Evolutionary conservation across 2,888 invertebrate genomes (phyloP).

Genomic region (Schizotus pectinicornis): DNA sequence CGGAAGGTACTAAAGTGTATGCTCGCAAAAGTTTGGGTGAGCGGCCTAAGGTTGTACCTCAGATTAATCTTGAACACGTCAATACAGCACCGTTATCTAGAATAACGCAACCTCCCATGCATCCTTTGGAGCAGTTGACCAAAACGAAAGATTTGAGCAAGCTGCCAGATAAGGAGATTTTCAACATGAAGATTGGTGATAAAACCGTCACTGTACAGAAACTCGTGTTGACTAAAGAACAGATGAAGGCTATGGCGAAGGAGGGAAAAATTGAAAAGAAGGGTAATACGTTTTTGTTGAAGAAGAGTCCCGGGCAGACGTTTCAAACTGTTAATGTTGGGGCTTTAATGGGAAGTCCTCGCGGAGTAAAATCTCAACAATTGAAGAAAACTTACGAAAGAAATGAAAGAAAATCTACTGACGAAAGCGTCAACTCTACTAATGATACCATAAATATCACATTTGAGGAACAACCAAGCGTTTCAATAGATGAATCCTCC

Average conservation of each 20-base stretch:
- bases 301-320: slow-evolving; percentile 13
- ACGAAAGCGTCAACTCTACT: no score
- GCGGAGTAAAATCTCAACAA: not conserved
- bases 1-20: slow-evolving; percentile 56
- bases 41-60: slow-evolving; percentile 29
- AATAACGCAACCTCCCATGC: slow-evolving; percentile 38
- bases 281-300: slow-evolving; percentile 45
- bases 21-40: slow-evolving; percentile 35
- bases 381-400: slow-evolving; percentile 24
- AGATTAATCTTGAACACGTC: slow-evolving; percentile 24
- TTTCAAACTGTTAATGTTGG: slow-evolving; percentile 18
- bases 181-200: slow-evolving; percentile 66
- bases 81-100: slow-evolving; percentile 38
- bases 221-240: slow-evolving; percentile 70
- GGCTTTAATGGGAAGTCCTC: slow-evolving; percentile 1
- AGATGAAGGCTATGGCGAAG: slow-evolving; percentile 70
- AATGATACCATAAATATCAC: no score
- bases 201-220: slow-evolving; percentile 70
- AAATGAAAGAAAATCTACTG: not conserved
- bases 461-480: no score
- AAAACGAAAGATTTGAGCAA: slow-evolving; percentile 39
- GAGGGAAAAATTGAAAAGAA: slow-evolving; percentile 70
- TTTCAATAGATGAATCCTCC: no score
- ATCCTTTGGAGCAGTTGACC: slow-evolving; percentile 9
- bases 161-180: slow-evolving; percentile 48